Evolutionary conservation across 2,797 vertebrate genomes (phyloP).

Genomic region (Ibycter americanus): DNA sequence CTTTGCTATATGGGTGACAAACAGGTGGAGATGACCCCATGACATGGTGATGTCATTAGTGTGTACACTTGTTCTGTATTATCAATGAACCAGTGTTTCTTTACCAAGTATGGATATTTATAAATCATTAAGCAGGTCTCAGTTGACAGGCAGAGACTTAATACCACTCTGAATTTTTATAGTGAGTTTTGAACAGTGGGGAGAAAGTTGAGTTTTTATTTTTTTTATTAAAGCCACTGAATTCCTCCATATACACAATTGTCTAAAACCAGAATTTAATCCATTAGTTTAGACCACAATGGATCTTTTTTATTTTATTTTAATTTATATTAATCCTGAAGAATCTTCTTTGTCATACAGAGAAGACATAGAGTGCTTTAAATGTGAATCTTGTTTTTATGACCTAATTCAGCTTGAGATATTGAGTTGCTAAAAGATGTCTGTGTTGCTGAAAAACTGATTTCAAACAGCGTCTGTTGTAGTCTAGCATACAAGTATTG

Average conservation of each 20-base stretch:
- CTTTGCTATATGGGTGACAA: constrained; percentile 74
- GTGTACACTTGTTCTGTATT: constrained; percentile 71
- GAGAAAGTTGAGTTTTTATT: neutral
- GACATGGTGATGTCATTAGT: constrained; percentile 76
- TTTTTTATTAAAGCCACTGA: neutral
- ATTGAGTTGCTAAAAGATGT: neutral
- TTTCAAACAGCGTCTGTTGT: neutral
- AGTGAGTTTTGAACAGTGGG: neutral
- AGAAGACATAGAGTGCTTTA: neutral
- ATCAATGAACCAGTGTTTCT: constrained; percentile 73
- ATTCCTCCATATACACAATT: neutral
- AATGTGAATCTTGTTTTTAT: neutral
- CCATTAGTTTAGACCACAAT: neutral
- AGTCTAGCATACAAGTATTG: neutral
- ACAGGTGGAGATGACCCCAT: constrained; percentile 80
- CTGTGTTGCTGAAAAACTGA: neutral
- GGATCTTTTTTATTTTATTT: neutral
- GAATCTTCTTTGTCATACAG: neutral
- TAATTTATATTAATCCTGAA: neutral
- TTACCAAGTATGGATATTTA: constrained; percentile 62
- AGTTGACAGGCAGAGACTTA: constrained; percentile 34
- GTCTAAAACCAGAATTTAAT: neutral
- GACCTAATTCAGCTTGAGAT: neutral
- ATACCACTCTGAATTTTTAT: constrained; percentile 13
- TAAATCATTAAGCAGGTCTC: constrained; percentile 53